Conservation (phyloP, 1,140 invertebrate species). For the Ridgeia piscesae region DNA sequence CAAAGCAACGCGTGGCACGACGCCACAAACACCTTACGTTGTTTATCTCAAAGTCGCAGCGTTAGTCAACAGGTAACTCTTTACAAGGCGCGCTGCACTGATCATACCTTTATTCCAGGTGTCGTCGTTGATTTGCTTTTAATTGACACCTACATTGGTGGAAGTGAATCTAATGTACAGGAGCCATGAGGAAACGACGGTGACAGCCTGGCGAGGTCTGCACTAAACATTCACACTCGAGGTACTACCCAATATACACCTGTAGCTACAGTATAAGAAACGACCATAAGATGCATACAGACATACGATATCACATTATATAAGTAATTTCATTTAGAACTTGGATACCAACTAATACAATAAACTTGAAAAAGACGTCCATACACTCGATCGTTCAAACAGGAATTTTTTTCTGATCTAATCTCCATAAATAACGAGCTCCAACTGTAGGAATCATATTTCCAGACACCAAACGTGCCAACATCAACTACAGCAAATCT, state of each 20-base stretch:
- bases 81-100: conserved; percentile 10
- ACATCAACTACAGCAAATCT: background rate
- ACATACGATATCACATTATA: no score
- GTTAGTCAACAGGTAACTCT: conserved; percentile 4
- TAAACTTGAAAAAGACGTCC: no score
- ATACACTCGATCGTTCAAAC: no score
- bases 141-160: background rate
- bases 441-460: background rate
- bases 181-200: background rate
- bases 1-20: background rate
- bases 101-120: background rate
- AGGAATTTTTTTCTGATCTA: background rate
- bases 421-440: background rate
- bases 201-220: background rate
- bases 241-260: background rate
- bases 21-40: background rate
- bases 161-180: background rate
- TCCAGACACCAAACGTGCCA: background rate
- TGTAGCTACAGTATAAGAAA: background rate
- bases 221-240: background rate
- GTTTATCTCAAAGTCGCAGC: background rate
- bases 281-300: background rate
- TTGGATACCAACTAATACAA: no score
- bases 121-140: conserved; percentile 24
- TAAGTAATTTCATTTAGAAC: no score